Evolutionary conservation across 2,113 vertebrate genomes (phyloP).

Genomic region (Semnornis frantzii): DNA sequence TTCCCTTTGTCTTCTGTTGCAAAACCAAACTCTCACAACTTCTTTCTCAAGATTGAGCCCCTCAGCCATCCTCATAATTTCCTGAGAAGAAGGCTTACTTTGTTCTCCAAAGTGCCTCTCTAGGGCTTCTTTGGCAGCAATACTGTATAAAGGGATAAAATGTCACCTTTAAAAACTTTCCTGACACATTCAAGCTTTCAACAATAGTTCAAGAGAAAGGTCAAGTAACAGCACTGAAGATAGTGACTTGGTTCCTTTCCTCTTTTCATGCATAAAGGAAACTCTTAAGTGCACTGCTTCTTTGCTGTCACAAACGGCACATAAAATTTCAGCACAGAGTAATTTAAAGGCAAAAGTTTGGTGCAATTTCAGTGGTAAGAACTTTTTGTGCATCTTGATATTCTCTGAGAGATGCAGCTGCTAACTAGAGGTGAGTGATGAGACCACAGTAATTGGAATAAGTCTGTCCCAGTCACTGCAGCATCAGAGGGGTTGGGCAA

Average conservation of each 20-base stretch:
- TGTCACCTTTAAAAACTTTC: neutral
- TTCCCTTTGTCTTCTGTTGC: constrained; percentile 95
- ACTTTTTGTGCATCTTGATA: neutral
- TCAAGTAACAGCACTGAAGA: neutral
- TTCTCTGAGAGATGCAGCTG: neutral
- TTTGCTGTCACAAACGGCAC: rapidly evolving
- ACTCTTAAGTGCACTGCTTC: neutral
- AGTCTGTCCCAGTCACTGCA: neutral
- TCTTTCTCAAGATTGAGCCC: constrained; percentile 96
- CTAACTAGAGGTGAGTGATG: neutral
- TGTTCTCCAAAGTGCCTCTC: constrained; percentile 94
- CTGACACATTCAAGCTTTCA: neutral
- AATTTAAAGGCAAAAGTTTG: neutral
- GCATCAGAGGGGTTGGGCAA: neutral
- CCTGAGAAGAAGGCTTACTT: constrained; percentile 95
- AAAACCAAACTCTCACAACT: constrained; percentile 99
- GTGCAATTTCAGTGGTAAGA: neutral
- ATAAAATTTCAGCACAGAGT: neutral
- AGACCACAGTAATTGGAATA: neutral
- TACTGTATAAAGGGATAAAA: constrained; percentile 72
- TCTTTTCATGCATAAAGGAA: neutral
- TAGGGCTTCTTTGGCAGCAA: constrained; percentile 94
- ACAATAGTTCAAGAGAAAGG: neutral
- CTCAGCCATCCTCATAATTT: constrained; percentile 95
- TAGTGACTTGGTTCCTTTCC: neutral